phyloP scores from a whole-genome alignment of 2,797 vertebrate species.

The Molossus molossus region DNA sequence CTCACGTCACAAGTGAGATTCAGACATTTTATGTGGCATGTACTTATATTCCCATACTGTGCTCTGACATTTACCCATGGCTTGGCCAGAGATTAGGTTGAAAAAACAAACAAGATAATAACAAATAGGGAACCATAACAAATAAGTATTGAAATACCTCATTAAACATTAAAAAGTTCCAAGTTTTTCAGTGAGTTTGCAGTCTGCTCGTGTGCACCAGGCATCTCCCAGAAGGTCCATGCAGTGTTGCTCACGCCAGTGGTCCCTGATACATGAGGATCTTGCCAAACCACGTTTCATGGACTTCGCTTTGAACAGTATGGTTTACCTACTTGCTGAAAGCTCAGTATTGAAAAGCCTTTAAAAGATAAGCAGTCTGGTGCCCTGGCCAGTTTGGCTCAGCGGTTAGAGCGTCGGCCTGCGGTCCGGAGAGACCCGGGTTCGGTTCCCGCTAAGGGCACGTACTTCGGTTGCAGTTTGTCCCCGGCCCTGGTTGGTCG shows the following conservation, averaged over 20 bases:
- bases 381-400: too few relatives aligned
- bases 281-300: not conserved
- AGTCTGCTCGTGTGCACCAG: not conserved
- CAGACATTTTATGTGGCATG: not conserved
- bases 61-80: not conserved
- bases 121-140: not conserved
- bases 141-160: not conserved
- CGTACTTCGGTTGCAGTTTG: too few relatives aligned
- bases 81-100: not conserved
- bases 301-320: not conserved
- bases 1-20: not conserved
- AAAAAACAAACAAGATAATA: not conserved
- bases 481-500: too few relatives aligned
- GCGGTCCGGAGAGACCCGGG: too few relatives aligned
- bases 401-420: too few relatives aligned
- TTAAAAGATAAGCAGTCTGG: not conserved
- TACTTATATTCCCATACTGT: not conserved
- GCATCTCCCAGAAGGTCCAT: not conserved
- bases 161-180: not conserved
- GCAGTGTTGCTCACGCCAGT: not conserved
- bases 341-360: not conserved
- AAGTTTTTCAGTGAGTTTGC: not conserved
- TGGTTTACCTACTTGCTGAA: conserved; percentile 3
- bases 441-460: too few relatives aligned
- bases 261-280: not conserved